Conservation (phyloP, 2,113 vertebrate species). For the Takifugu bimaculatus region DNA sequence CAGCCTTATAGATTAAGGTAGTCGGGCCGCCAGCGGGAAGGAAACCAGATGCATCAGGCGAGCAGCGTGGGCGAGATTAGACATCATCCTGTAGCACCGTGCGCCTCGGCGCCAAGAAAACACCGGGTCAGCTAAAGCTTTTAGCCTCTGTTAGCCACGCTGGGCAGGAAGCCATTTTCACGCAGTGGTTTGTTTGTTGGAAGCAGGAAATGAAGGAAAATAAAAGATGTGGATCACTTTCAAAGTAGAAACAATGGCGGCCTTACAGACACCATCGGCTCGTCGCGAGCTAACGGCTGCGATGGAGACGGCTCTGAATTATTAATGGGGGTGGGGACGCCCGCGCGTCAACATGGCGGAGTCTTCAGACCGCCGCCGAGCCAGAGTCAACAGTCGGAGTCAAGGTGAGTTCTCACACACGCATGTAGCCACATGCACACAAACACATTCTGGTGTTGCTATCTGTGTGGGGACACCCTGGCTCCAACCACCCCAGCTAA, state of each 20-base stretch:
- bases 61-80: conserved; percentile 54
- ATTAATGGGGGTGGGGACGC: conserved; percentile 56
- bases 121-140: conserved; percentile 26
- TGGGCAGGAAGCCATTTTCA: conserved; percentile 22
- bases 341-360: conserved; percentile 31
- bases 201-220: too few relatives aligned
- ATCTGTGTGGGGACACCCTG: too few relatives aligned
- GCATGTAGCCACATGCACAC: conserved; percentile 3
- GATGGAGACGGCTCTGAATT: conserved; percentile 69
- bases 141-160: conserved; percentile 2
- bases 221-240: conserved; percentile 5
- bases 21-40: conserved; percentile 39
- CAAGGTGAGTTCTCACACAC: conserved; percentile 30
- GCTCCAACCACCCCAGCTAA: too few relatives aligned
- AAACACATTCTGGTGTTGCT: not conserved
- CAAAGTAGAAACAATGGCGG: conserved; percentile 27
- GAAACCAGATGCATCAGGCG: conserved; percentile 36
- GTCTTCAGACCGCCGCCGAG: conserved; percentile 47
- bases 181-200: not conserved
- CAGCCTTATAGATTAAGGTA: conserved; percentile 25
- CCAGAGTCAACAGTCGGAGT: conserved; percentile 62
- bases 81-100: conserved; percentile 31
- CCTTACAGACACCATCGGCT: conserved; percentile 59
- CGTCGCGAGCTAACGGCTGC: conserved; percentile 58
- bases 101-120: conserved; percentile 13